Conservation (phyloP, 1,140 invertebrate species). For the Musca domestica region DNA sequence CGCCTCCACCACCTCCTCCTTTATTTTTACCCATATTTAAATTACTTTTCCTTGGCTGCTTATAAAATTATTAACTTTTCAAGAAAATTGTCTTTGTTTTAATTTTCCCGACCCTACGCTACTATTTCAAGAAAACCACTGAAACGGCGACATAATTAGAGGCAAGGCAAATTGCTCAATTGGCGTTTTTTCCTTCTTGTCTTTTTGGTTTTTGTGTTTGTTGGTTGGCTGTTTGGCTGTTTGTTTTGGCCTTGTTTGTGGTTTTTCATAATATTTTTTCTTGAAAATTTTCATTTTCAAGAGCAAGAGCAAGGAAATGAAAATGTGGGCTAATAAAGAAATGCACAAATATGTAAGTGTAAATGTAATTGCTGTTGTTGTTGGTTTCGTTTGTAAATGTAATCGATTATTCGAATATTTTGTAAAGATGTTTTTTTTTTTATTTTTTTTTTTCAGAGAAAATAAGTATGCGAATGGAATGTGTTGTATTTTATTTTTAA, state of each 20-base stretch:
- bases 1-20: conserved; percentile 34
- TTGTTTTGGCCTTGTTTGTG: too few relatives aligned
- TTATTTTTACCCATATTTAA: conserved; percentile 50
- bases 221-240: not conserved
- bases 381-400: too few relatives aligned
- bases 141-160: conserved; percentile 9
- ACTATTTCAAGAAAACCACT: conserved; percentile 10
- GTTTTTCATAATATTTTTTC: not conserved
- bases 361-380: too few relatives aligned
- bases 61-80: not conserved
- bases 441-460: too few relatives aligned
- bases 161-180: not conserved
- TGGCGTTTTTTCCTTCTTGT: not conserved
- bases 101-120: not conserved
- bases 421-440: too few relatives aligned
- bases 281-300: conserved; percentile 9
- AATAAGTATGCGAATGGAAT: too few relatives aligned
- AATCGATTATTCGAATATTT: too few relatives aligned
- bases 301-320: conserved; percentile 7
- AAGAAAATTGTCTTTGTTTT: not conserved
- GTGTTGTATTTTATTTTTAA: too few relatives aligned
- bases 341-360: too few relatives aligned
- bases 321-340: not conserved
- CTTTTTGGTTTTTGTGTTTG: not conserved
- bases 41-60: not conserved